Conservation (phyloP, 2,797 vertebrate genomes). For the Halcyon badia region DNA sequence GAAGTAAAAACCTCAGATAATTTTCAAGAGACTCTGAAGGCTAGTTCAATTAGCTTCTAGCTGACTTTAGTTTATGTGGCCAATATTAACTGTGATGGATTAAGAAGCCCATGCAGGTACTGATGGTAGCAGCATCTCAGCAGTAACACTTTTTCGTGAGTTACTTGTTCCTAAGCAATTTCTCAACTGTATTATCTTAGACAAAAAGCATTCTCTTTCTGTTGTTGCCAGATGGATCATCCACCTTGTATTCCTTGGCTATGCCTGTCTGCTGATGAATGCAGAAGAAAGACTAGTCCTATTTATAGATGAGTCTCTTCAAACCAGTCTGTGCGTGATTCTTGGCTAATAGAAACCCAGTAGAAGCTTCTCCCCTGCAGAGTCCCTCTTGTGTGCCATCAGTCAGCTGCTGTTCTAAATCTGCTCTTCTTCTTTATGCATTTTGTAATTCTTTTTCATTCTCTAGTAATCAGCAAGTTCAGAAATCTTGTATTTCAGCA, state of each 20-base stretch:
- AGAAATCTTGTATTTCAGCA: not conserved
- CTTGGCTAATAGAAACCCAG: not conserved
- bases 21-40: not conserved
- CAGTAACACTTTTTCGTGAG: not conserved
- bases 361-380: conserved; percentile 5
- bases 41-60: not conserved
- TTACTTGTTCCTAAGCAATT: not conserved
- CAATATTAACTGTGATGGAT: not conserved
- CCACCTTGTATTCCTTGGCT: not conserved
- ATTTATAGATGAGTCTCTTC: conserved; percentile 14
- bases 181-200: not conserved
- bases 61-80: not conserved
- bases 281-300: not conserved
- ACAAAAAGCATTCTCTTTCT: not conserved
- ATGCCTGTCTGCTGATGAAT: not conserved
- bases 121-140: not conserved
- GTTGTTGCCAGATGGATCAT: not conserved
- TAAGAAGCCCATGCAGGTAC: not conserved
- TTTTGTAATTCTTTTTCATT: conserved; percentile 23
- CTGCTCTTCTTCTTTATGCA: not conserved
- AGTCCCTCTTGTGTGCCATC: not conserved
- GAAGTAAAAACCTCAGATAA: not conserved
- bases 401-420: conserved; percentile 15
- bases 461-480: not conserved
- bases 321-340: conserved; percentile 16